Base-by-base conservation (phyloP, 2,113 vertebrate species). In the Oryzias curvinotus region DNA sequence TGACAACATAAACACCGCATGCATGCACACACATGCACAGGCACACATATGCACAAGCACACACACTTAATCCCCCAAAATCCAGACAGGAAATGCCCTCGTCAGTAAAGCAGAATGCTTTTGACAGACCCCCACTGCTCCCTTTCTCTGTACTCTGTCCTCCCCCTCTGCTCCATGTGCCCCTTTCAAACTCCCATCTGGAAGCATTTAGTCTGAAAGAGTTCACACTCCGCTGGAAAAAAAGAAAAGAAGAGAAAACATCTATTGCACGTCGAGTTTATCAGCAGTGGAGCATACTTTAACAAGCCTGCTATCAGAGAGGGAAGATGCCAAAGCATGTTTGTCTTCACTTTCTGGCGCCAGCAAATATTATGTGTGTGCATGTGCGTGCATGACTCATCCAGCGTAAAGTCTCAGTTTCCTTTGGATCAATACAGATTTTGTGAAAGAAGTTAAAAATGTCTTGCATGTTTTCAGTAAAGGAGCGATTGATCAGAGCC, bases 51-150 rank as follows among this genome's bases (percentile, higher is more conserved):
- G 77, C 50, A 53, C 52, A 14, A 19, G 58, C 65, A 19, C 59
- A 77, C 52, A 85, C 67, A 80, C 62, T 67, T 89, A 85, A 87
- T 81, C 83, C 80, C 64, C 74, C 70, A 45, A 80, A 87, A 85
- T 78, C 78, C 84, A 80, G 83, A 85, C 86, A 88, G 87, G 90
- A 91, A 87, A 87, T 85, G 87, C 87, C 57, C 79, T 73, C 66
- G 83, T 87, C 86, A 88, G 86, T 77, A 46, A 78, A 88, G 75
- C 77, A 82, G 81, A 91, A 89, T 84, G 77, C 83, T 74, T 89
- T 76, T 75, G 67, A 81, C 80, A 81, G 81, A 81, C 70, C 77
- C 82, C 80, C 57, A 57, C 83, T 75, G 72, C 46, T 75, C 66
- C 57, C 59, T 51, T 54, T 59, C 26, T 56, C 47, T 48, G 47